Evolutionary conservation across 2,113 vertebrate species (phyloP), one percentile per base, ranked within the genome.

Genomic region (Gymnocephalus cernua): DNA sequence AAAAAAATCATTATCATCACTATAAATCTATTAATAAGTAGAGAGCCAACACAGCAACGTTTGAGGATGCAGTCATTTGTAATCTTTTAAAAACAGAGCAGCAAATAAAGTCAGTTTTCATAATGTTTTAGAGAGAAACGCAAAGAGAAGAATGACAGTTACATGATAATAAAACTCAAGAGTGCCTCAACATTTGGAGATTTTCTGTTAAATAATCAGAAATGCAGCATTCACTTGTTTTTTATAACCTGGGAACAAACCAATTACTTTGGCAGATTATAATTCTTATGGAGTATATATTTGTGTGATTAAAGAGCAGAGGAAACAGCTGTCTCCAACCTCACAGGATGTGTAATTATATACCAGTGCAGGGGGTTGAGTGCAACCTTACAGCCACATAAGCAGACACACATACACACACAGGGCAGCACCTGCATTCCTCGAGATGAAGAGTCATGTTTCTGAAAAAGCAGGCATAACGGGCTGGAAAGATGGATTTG

Each of bases 341-440:
- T 81, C 67, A 89, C 77, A 90, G 78, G 82, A 88, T 89, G 91
- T 81, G 79, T 91, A 94, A 93, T 93, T 91, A 92, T 56, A 90
- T 51, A 83, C 59, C 62, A 78, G 74, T 50, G 83, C 3, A 83
- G 25, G 27, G 62, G 68, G 73, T 78, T 5, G n/a, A 79, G 1
- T 59, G 78, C 71, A 86, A 79, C 56, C 5, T 50, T 58, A 72
- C 45, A 81, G 51, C 15, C 58, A 69, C 77, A 80, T 6, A 27
- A 21, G 32, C 77, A 77, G 0, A 72, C 35, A 45, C 47, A 80
- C 48, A 57, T 41, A 19, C 68, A 78, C 61, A 67, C 44, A 62
- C 50, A 38, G 35, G 0, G 51, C 71, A 88, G 50, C 84, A 89
- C 78, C 80, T 89, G 77, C 74, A 89, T 77, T 87, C 80, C 63